Evolutionary conservation across 1,140 invertebrate species (phyloP), one percentile per base, ranked within the genome.

Genomic region (Tribolium madens): DNA sequence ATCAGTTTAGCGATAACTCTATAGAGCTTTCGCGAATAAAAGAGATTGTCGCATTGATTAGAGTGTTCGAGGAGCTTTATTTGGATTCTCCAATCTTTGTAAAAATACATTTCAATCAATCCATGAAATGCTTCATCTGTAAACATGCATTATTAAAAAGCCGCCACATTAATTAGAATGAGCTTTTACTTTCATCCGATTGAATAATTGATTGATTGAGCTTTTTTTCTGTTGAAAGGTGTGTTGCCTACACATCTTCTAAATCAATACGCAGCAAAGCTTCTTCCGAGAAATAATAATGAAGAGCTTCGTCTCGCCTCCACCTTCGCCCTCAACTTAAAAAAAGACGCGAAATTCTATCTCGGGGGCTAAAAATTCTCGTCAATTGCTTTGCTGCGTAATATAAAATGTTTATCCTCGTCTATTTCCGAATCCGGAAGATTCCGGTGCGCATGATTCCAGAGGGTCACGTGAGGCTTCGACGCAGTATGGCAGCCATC

Each of bases 401-500:
- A 71, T 73, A 73, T 60, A 73, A 73, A 73, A 60, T 73, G 50
- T 73, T 73, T 73, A 73, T 73, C 48, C 26, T 31, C 68, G 47
- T 71, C 47, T 71, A 73, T 73, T 42, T 53, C 71, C 71, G 47
- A 57, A 21, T 47, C 36, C 18, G 26, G 47, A 46, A 46, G 36
- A 10, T 15, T 33, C 12, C 48, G 71, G 57, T 47, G 50, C 77
- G 79, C 81, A 26, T 26, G n/a, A 26, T 26, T 81, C 82, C 64
- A 77, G 78, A 69, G 75, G 72, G 81, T 84, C 84, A 85, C 83
- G 83, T 85, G 84, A 85, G 76, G 79, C 80, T 83, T 80, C 76
- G 83, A 81, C 84, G 84, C 84, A 85, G 79, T 84, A 83, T 83
- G 83, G 79, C 84, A 79, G 80, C 79, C 26, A 14, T 6, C 47